Base-by-base conservation (phyloP, 2,888 invertebrate genomes). In the Tryphoninae sp. region DNA sequence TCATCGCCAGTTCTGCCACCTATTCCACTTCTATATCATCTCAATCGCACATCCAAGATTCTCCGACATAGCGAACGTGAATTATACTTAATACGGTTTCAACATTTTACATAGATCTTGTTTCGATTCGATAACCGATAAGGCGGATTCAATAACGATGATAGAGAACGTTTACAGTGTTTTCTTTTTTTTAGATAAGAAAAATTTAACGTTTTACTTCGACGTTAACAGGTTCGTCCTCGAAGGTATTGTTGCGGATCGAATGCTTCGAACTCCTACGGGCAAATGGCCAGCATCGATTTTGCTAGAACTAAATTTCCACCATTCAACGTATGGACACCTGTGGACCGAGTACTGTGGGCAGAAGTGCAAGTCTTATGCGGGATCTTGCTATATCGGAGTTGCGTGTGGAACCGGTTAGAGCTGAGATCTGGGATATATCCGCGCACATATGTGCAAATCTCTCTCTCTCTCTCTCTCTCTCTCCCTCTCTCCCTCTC, bases 21-120 rank as follows among this genome's bases (percentile, higher is more conserved):
- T 9, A 26, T 19, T 53, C n/a, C 53, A n/a, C n/a, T 53, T 74
- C 55, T 42, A 2, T 45, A 13, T 40, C 19, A 45, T 49, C 19
- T 51, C 19, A 19, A 19, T 19, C 62, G 6, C 45, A 26, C 19
- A 6, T 65, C 19, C 22, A 59, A 13, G 16, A 72, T 45, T 26
- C n/a, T 58, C 61, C 61, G 72, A 72, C 61, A 72, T 72, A 26
- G 72, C 49, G 19, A 72, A 26, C 16, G 72, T 72, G 72, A 49
- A 61, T 61, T 51, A 51, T 51, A 72, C 33, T 33, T 7, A 33
- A 33, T 33, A 6, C 6, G 33, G 4, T 33, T 33, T 33, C 33
- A 33, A 4, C 33, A 7, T 33, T 33, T 33, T 33, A 33, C 33
- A 33, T 33, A 33, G 33, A 33, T 33, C 33, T 33, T 33, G 6